These are phyloP conservation scores for Phylloscopus whistleri DNA, from an alignment of 2,113 vertebrate genomes.

Conservation along the genomic window DNA sequence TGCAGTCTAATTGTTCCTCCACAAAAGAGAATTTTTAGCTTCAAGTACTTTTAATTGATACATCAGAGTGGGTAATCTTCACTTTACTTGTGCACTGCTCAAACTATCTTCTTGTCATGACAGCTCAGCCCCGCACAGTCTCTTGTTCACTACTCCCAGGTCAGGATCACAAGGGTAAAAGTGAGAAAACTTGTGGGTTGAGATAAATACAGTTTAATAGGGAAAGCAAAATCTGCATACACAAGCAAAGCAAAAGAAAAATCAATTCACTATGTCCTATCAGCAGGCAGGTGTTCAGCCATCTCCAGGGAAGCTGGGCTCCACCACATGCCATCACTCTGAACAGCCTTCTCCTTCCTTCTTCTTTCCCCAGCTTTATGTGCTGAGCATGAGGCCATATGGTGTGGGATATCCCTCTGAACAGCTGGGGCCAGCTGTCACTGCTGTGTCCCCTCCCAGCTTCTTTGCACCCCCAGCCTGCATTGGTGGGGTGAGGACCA, in stretches of 20 bases:
- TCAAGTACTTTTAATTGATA: background rate
- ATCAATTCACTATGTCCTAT: background rate
- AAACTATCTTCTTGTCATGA: background rate
- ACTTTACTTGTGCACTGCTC: background rate
- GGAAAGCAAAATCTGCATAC: background rate
- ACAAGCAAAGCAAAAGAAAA: background rate
- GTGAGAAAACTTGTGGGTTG: background rate
- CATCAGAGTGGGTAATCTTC: background rate
- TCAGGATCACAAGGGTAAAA: background rate
- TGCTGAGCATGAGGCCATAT: background rate
- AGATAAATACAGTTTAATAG: background rate
- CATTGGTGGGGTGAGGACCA: background rate
- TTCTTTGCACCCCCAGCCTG: background rate
- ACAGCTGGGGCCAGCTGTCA: background rate
- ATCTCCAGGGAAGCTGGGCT: background rate
- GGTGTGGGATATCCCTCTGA: background rate
- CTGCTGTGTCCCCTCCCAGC: background rate
- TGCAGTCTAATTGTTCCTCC: background rate
- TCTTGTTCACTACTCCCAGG: fast-evolving
- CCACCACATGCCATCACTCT: background rate
- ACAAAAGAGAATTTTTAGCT: background rate
- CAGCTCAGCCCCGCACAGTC: background rate
- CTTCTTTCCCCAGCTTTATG: background rate
- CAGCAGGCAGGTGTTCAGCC: background rate
- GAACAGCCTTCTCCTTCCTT: background rate